Base-by-base conservation (phyloP, 1,140 invertebrate genomes). In the Drosophila truncata region DNA sequence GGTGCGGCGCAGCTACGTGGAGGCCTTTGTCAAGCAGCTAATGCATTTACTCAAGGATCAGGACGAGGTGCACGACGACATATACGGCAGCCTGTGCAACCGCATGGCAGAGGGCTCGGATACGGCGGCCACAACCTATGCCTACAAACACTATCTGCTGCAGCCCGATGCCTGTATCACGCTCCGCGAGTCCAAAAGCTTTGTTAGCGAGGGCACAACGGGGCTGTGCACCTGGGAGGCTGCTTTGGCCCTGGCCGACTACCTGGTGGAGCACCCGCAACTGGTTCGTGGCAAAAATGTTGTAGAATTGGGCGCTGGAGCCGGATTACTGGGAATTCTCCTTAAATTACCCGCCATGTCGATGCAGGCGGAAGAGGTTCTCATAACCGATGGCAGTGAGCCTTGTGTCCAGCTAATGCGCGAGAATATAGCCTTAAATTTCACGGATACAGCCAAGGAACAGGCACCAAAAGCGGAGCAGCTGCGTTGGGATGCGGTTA, bases 211-310 rank as follows among this genome's bases (percentile, higher is more conserved):
- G 35, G 92, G 92, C 33, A 93, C 92, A 23, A 93, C 92, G 0
- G 92, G 92, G 2, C 57, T 93, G 10, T 93, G 92, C 58, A 92
- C 85, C 13, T 93, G 92, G 92, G 88, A 92, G 55, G 92, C 92
- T 5, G 85, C 92, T 0, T 33, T 93, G 31, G 91, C 80, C 2
- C 41, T 93, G n/a, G 66, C 79, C 14, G 91, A 93, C 14, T 93
- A 82, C 57, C 58, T 93, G 16, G 37, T 91, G 9, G 55, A 86
- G 18, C 80, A 93, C 44, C 33, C 27, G 0, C 49, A 57, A 4
- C 4, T 82, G 25, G 52, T 91, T 0, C 23, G 47, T 0, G 66
- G 62, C n/a, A 88, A 86, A 42, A 70, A 82, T 33, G 52, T 93
- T 11, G 14, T 93, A 7, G 92, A 93, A 27, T 60, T 93, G 5